Conservation (phyloP, 2,888 invertebrate genomes). For the Agonum fuliginosum region DNA sequence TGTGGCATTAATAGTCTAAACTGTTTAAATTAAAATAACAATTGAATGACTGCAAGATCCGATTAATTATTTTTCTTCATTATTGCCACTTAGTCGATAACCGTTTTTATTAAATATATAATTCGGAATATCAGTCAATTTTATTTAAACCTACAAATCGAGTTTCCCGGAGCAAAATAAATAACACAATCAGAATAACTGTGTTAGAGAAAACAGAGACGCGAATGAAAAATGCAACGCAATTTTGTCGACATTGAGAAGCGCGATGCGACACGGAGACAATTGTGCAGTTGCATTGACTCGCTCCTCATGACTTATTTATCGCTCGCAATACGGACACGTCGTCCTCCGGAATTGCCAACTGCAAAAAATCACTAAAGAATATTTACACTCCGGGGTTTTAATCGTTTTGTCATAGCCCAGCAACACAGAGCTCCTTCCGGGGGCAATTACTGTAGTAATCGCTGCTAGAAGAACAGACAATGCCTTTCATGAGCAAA, state of each 20-base stretch:
- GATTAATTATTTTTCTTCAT: no score
- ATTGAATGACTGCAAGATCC: no score
- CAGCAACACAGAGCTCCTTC: neutral
- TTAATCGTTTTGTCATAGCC: slow-evolving; percentile 21
- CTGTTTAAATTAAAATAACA: no score
- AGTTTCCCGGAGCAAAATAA: slow-evolving; percentile 35
- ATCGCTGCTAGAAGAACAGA: neutral
- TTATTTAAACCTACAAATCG: no score
- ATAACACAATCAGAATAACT: slow-evolving; percentile 42
- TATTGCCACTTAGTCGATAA: no score
- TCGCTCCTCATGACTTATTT: slow-evolving; percentile 47
- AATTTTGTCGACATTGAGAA: slow-evolving; percentile 21
- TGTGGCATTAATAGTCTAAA: no score
- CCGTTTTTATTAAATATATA: no score
- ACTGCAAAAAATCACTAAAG: slow-evolving; percentile 43
- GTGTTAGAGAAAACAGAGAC: slow-evolving; percentile 36
- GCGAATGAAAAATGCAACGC: slow-evolving; percentile 49
- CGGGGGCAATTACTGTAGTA: neutral
- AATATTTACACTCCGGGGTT: slow-evolving; percentile 34
- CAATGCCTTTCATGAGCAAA: neutral
- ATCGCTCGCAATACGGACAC: slow-evolving; percentile 35
- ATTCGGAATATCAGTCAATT: no score
- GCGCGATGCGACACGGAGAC: slow-evolving; percentile 16
- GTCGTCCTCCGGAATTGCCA: slow-evolving; percentile 14
- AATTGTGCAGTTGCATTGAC: slow-evolving; percentile 23